Evolutionary conservation across 2,888 invertebrate genomes (phyloP).

Genomic region (Anaspis maculata): DNA sequence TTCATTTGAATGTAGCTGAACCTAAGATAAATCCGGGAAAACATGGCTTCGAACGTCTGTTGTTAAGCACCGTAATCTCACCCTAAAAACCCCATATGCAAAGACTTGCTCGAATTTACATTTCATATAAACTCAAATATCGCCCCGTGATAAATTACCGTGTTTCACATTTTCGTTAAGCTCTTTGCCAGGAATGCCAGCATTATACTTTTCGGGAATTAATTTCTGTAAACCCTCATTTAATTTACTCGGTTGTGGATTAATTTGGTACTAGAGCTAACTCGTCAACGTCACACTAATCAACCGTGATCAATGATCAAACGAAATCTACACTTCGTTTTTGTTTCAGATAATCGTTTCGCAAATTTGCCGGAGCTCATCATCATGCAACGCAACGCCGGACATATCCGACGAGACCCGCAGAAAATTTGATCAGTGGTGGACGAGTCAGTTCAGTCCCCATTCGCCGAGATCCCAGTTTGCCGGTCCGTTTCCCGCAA

Average conservation of each 20-base stretch:
- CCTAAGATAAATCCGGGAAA: conserved; percentile 29
- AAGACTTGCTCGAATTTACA: conserved; percentile 25
- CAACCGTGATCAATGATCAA: too few species aligned
- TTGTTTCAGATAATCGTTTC: conserved; percentile 64
- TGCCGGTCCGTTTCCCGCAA: conserved; percentile 43
- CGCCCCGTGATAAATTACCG: conserved; percentile 9
- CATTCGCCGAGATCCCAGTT: conserved; percentile 41
- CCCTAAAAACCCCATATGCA: conserved; percentile 25
- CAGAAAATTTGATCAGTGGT: conserved; percentile 88
- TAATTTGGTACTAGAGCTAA: too few species aligned
- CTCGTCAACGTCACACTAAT: too few species aligned
- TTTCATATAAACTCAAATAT: conserved; percentile 17
- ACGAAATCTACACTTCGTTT: too few species aligned
- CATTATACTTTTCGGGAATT: too few species aligned
- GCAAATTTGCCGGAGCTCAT: conserved; percentile 70
- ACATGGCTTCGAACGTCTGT: conserved; percentile 25
- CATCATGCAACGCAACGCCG: conserved; percentile 56
- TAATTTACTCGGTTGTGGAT: too few species aligned
- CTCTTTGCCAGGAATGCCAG: not conserved
- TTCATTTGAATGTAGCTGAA: conserved; percentile 32
- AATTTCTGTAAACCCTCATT: too few species aligned
- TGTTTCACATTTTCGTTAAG: conserved; percentile 2
- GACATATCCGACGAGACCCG: conserved; percentile 78
- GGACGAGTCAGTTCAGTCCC: conserved; percentile 60
- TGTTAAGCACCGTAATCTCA: conserved; percentile 27